phyloP scores from a whole-genome alignment of 2,113 vertebrate genomes.

The Peromyscus leucopus region DNA sequence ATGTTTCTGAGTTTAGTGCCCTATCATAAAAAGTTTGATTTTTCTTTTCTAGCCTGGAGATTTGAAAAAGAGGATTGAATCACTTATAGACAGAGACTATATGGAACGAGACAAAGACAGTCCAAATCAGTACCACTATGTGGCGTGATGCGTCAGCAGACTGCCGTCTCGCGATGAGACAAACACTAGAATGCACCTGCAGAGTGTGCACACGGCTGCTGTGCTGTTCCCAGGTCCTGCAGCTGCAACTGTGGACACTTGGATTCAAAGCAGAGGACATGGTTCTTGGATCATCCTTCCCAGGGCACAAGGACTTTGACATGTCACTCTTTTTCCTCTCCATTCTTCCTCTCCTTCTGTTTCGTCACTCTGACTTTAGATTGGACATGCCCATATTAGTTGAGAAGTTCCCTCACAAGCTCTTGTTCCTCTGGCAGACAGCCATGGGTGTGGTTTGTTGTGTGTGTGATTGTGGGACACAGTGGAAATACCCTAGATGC shows the following conservation, averaged over 20 bases:
- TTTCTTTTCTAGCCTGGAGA: slow-evolving; percentile 92
- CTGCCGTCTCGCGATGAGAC: slow-evolving; percentile 57
- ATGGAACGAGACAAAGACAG: slow-evolving; percentile 99
- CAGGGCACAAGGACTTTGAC: slow-evolving; percentile 67
- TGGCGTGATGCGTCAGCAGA: slow-evolving; percentile 90
- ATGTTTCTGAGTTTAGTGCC: neutral
- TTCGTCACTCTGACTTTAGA: slow-evolving; percentile 78
- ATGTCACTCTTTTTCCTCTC: slow-evolving; percentile 40
- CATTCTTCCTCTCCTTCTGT: slow-evolving; percentile 74
- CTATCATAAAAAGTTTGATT: neutral
- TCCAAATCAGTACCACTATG: slow-evolving; percentile 98
- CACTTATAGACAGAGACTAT: slow-evolving; percentile 98
- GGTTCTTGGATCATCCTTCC: slow-evolving; percentile 67
- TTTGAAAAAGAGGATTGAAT: slow-evolving; percentile 98
- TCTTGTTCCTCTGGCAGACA: slow-evolving; percentile 64
- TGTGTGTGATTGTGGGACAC: slow-evolving; percentile 71
- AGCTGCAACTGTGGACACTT: slow-evolving; percentile 75
- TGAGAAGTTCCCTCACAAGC: slow-evolving; percentile 59
- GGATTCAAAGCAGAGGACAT: slow-evolving; percentile 71
- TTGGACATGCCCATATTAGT: slow-evolving; percentile 66
- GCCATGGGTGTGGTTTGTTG: slow-evolving; percentile 66
- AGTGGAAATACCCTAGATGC: slow-evolving; percentile 80
- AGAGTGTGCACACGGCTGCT: slow-evolving; percentile 56
- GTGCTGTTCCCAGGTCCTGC: neutral
- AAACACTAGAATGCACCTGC: slow-evolving; percentile 74